Evolutionary conservation across 2,797 vertebrate species (phyloP).

Genomic region (Fringilla coelebs): DNA sequence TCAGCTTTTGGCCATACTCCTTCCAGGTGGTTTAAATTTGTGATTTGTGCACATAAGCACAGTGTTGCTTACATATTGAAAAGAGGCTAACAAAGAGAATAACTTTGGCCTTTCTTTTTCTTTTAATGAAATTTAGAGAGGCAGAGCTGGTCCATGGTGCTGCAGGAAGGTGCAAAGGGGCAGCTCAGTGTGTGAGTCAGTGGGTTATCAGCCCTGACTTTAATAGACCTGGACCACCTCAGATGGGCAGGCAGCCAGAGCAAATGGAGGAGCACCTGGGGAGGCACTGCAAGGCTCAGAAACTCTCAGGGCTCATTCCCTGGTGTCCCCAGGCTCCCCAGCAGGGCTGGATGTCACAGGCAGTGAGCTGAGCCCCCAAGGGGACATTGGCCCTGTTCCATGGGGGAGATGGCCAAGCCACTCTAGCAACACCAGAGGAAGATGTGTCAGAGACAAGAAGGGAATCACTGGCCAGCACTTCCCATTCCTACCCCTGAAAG

Average conservation of each 20-base stretch:
- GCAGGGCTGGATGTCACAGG: fast-evolving
- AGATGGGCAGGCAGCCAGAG: neutral
- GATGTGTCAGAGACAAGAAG: neutral
- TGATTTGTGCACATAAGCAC: neutral
- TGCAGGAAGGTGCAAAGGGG: neutral
- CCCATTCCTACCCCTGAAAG: neutral
- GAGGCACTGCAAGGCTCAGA: neutral
- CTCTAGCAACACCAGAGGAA: neutral
- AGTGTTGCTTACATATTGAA: neutral
- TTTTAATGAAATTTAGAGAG: neutral
- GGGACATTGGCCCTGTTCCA: fast-evolving
- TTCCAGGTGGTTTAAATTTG: neutral
- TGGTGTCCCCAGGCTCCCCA: neutral
- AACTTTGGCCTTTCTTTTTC: neutral
- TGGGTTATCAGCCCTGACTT: neutral
- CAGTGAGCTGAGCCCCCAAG: neutral
- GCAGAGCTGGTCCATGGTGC: neutral
- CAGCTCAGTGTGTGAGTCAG: neutral
- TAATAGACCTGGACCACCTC: neutral
- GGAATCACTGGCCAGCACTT: neutral
- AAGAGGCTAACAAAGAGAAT: neutral
- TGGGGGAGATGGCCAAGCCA: neutral
- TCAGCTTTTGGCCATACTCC: neutral
- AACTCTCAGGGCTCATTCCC: neutral
- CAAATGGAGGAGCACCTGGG: neutral